Percentiles rank a stretch among this genome's conserved stretches.
Conservation (phyloP, 2,888 invertebrate genomes). For the Ornithoptera alexandrae region DNA sequence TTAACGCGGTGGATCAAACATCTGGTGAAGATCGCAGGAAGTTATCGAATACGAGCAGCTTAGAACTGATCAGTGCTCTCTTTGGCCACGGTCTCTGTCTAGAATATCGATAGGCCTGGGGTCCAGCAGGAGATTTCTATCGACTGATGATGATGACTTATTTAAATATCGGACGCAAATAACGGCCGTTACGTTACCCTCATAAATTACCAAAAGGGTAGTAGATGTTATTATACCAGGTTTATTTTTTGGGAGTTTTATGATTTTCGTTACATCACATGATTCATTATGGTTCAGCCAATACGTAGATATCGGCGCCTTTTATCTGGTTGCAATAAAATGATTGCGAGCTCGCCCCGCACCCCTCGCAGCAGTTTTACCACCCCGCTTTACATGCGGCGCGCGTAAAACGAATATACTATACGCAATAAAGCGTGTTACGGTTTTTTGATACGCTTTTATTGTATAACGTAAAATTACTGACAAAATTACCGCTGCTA, state of each 20-base stretch:
- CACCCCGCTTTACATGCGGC: neutral
- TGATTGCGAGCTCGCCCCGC: neutral
- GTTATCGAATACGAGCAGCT: too few relatives aligned
- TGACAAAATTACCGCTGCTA: neutral
- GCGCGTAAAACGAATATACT: conserved; percentile 4
- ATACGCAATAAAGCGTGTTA: conserved; percentile 5
- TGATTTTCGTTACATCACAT: neutral
- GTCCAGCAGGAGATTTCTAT: too few relatives aligned
- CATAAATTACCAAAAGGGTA: neutral
- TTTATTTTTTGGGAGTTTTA: neutral
- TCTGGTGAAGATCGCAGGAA: too few relatives aligned
- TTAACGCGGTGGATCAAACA: too few relatives aligned
- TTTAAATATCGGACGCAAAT: too few relatives aligned
- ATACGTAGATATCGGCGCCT: conserved; percentile 3
- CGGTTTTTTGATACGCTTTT: conserved; percentile 1
- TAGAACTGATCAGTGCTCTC: too few relatives aligned
- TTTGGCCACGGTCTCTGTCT: too few relatives aligned
- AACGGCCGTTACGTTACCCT: neutral
- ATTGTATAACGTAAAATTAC: neutral
- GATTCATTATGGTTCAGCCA: conserved; percentile 10
- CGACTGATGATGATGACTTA: too few relatives aligned
- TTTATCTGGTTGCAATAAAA: conserved; percentile 13
- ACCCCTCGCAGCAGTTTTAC: neutral
- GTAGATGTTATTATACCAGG: neutral
- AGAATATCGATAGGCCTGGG: too few relatives aligned